Base-by-base conservation (phyloP, 2,888 invertebrate species). In the Latrodectus elegans region DNA sequence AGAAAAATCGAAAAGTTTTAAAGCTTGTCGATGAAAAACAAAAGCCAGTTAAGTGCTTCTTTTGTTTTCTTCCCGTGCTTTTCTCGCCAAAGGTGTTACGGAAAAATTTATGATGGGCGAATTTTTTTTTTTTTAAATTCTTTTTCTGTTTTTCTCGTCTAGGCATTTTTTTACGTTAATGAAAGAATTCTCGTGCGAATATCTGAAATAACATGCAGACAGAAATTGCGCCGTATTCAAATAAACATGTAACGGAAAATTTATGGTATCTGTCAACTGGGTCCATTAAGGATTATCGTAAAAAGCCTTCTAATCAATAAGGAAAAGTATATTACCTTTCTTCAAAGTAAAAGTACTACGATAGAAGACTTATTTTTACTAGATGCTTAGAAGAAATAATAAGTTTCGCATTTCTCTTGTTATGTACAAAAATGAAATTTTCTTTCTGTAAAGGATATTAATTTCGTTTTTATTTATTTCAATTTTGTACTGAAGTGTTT, bases 11-110 rank as follows among this genome's bases (percentile, higher is more conserved):
- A 60, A 60, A 60, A 60, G 60, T 60, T 60, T 60, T 60, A 60
- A 15, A 60, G 60, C 60, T 60, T 60, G 60, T 60, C 60, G 60
- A 60, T 60, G 60, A 60, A 60, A 60, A 60, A 60, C 60, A 60
- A 60, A 60, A 60, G 60, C 38, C 38, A 60, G 60, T 60, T 60
- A 60, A 60, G 12, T 60, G 60, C 60, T 60, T 60, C 60, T 60
- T 15, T 60, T 60, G 60, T 60, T 60, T 60, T 60, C n/a, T 60
- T 60, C 12, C n/a, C n/a, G 60, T 15, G 14, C 60, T 60, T n/a
- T 60, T n/a, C 60, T 60, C 38, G 38, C 14, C 12, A n/a, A 11
- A 60, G 60, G 60, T 60, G 60, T 60, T 60, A 60, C 60, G 60
- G n/a, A 38, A 38, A 60, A 60, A 60, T 60, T 60, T 60, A 60